phyloP scores from a whole-genome alignment of 2,797 vertebrate genomes.

The Amniataba percoides region DNA sequence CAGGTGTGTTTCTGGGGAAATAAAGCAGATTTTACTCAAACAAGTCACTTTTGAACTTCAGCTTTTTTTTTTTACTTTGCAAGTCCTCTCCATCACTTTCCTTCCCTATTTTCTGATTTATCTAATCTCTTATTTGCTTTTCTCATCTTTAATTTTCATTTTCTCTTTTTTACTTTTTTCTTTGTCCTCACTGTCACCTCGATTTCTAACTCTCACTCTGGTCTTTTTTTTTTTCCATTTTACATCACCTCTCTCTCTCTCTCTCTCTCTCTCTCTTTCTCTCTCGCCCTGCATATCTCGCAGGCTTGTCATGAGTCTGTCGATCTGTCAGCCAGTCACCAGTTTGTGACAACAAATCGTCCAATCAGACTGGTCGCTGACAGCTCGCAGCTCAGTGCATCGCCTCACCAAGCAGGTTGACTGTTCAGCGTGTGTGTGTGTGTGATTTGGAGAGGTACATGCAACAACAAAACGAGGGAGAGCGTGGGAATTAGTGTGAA shows the following conservation, averaged over 20 bases:
- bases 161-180: background rate
- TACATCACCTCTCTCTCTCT: background rate
- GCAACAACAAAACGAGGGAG: background rate
- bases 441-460: background rate
- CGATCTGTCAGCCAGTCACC: conserved; percentile 51
- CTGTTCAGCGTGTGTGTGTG: conserved; percentile 1
- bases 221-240: background rate
- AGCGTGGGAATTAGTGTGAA: conserved; percentile 19
- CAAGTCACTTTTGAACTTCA: conserved; percentile 15
- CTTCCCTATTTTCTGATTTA: background rate
- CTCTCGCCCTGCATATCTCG: conserved; percentile 33
- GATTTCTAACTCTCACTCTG: background rate
- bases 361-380: conserved; percentile 40
- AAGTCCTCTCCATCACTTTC: background rate
- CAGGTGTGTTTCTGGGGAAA: conserved; percentile 34
- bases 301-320: conserved; percentile 52
- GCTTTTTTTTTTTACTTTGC: background rate
- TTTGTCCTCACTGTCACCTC: background rate
- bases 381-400: conserved; percentile 41
- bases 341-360: conserved; percentile 42
- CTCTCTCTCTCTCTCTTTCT: conserved; percentile 9
- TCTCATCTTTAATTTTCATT: background rate
- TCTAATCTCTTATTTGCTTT: background rate
- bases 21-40: conserved; percentile 15
- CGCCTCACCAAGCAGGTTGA: conserved; percentile 15